A percentile compares a stretch with the other conserved stretches of the same genome.
Conservation (phyloP, 2,797 vertebrate species). For the Naso thynnoides region DNA sequence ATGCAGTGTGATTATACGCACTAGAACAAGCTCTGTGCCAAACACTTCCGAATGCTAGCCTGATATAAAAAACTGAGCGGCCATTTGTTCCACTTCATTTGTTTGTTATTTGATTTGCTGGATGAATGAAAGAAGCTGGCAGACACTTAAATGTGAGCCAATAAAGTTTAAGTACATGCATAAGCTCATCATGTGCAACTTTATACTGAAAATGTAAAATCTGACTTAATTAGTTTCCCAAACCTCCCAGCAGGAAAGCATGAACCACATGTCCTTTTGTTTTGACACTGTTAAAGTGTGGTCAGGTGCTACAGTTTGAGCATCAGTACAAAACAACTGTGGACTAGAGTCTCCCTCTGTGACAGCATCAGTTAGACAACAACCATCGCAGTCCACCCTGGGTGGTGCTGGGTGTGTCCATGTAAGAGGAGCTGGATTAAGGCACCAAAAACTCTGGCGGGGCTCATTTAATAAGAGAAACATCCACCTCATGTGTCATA, state of each 20-base stretch:
- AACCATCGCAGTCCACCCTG: slow-evolving; percentile 9
- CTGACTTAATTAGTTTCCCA: not conserved
- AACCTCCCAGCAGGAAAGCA: slow-evolving; percentile 1
- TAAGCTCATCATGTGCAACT: too few species aligned
- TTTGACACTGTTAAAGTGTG: slow-evolving; percentile 1
- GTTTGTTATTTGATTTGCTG: not conserved
- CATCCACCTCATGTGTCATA: slow-evolving; percentile 58
- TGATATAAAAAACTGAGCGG: not conserved
- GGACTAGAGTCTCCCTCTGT: slow-evolving; percentile 4
- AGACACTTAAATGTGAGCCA: not conserved
- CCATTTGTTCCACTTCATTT: not conserved
- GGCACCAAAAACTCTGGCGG: slow-evolving; percentile 15
- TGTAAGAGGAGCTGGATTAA: slow-evolving; percentile 7
- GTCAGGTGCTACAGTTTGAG: not conserved
- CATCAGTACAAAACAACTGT: not conserved
- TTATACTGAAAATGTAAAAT: not conserved
- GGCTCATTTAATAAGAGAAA: slow-evolving; percentile 44
- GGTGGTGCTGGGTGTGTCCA: slow-evolving; percentile 33
- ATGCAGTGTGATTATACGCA: not conserved
- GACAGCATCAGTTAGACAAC: slow-evolving; percentile 13
- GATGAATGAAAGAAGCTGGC: not conserved
- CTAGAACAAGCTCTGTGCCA: too few species aligned
- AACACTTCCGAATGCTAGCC: not conserved
- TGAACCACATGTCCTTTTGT: not conserved
- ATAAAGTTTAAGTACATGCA: too few species aligned